Evolutionary conservation across 1,140 invertebrate species (phyloP), one percentile per base, ranked within the genome.

Genomic region (Gryllus bimaculatus): DNA sequence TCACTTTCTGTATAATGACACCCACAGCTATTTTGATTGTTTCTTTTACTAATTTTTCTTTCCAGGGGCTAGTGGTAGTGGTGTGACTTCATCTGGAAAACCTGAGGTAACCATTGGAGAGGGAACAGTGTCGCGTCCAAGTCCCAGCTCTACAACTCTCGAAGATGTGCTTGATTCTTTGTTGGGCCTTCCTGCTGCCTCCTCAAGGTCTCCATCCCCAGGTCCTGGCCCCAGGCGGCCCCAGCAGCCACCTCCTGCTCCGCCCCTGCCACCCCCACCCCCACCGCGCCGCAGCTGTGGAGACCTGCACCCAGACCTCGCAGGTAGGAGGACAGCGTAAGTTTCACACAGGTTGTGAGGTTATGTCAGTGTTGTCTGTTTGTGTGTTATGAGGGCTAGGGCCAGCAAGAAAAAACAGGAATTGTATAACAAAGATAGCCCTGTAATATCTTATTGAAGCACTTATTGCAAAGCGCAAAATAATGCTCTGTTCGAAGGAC

Each of bases 111-210:
- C 26, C 26, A 39, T 39, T 5, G 26, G 26, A 66, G 54, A 66
- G 18, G 54, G 54, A 18, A 66, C 54, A 10, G 54, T 66, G 18
- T 66, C 54, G 0, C 54, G 54, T 66, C 83, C 84, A 74, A 94
- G 93, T 82, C 92, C 93, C 76, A 91, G 91, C 82, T 93, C 93
- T 80, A 94, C 95, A 76, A 96, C 94, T 75, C 89, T 97, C 84
- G 95, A 97, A 88, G 96, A 98, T 88, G 95, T 97, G 78, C 89
- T 97, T 85, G 95, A 96, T 86, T 95, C 94, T 79, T 90, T 97
- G 81, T 90, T 96, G 84, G 95, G 94, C 82, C 90, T 96, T 82
- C 92, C 93, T 76, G 90, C 92, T 81, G 90, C 92, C 81, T 89
- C 91, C 79, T 89, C 91, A 81, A 89, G 90, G 83, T 90, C 91